Percentiles rank a stretch among this genome's conserved stretches.
Evolutionary conservation across 2,888 invertebrate genomes (phyloP).

Genomic region (Cheilosia urbana): DNA sequence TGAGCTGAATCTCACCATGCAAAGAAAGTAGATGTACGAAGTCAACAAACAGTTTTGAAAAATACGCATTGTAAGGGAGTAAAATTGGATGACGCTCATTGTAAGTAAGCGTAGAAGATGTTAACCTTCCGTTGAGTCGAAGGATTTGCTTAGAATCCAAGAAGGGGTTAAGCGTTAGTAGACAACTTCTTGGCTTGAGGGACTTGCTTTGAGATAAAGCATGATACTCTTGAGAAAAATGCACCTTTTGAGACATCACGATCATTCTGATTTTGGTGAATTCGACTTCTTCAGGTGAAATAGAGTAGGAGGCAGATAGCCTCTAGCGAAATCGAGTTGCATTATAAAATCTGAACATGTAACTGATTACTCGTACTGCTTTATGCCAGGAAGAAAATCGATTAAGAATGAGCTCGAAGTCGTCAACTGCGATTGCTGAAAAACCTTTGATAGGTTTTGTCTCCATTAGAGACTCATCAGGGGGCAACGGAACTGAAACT

Average conservation of each 20-base stretch:
- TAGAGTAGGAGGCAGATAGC: no score
- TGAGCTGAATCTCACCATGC: no score
- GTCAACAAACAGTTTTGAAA: neutral
- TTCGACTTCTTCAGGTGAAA: no score
- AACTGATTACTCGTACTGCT: neutral
- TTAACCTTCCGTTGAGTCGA: neutral
- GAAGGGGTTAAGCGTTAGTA: slow-evolving; percentile 3
- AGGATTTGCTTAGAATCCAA: neutral
- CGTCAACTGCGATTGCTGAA: neutral
- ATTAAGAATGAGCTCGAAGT: neutral
- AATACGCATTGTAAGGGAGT: neutral
- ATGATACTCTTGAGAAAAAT: neutral
- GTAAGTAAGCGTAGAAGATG: neutral
- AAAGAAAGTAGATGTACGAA: no score
- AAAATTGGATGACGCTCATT: slow-evolving; percentile 26
- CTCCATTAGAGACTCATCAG: neutral
- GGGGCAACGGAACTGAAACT: neutral
- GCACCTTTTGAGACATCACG: neutral
- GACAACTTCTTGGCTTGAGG: neutral
- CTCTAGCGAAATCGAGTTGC: neutral
- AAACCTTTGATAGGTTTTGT: neutral
- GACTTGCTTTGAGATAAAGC: neutral
- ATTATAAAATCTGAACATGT: neutral
- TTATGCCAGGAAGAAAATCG: neutral
- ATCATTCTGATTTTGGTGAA: no score